Base-by-base conservation (phyloP, 2,797 vertebrate genomes). In the Fistularia tabacaria region DNA sequence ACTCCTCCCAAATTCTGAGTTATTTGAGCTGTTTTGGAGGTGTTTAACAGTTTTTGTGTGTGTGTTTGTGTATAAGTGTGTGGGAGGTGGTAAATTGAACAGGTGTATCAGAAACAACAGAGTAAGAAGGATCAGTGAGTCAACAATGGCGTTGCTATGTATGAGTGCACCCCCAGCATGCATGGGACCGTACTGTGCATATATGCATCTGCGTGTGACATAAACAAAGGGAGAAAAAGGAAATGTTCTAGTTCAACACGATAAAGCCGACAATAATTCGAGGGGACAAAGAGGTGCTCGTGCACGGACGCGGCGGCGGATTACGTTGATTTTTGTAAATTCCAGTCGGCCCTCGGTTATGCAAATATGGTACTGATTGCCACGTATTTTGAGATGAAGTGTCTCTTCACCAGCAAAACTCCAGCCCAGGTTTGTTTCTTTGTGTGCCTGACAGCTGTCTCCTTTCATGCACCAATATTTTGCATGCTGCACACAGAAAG, bases 41-140 rank as follows among this genome's bases (percentile, higher is more conserved):
- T 44, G 49, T 79, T 73, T 81, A 69, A 54, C 48, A 40, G 36
- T 52, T 42, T 49, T 38, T 59, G 45, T 59, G 39, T 58, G 36
- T 54, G 14, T 51, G 0, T 13, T 36, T 57, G 55, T 36, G 15
- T 61, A 60, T 38, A 36, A 56, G 46, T 66, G 68, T 56, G 83
- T 75, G 57, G 82, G 81, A 73, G 79, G 79, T 74, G 73, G 71
- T 70, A 84, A 81, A 82, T 79, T 71, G 80, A 81, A 82, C 77
- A 85, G 76, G 81, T 86, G 82, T 81, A 81, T 77, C 53, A 70
- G 77, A 69, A 81, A 86, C 72, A 78, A 80, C 73, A 82, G 77
- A 77, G 60, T 59, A 64, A 51, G 57, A 49, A 74, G 68, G 79
- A 79, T 85, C 77, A 82, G 82, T 79, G 72, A 86, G 69, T 80